Evolutionary conservation across 2,888 invertebrate genomes (phyloP), one percentile per base, ranked within the genome.

Genomic region (Archips crataeganus): DNA sequence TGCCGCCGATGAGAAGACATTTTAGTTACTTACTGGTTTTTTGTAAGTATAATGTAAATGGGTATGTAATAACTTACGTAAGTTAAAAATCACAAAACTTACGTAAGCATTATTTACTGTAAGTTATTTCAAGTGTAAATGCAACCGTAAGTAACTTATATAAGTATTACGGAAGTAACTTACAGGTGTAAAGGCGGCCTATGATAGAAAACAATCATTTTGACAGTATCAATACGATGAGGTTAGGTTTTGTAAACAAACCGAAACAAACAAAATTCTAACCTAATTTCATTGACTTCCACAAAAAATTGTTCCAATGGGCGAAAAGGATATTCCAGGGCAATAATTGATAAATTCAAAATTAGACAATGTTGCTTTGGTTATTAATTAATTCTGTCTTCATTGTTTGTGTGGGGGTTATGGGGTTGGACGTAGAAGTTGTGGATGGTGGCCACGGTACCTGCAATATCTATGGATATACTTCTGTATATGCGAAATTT

Each of bases 401-500:
- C 6, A 11, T 51, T 34, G 8, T 57, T 36, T 36, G 15, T n/a
- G 73, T 76, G 39, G 65, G 71, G 9, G 70, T 74, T 9, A 34
- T 65, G 59, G 74, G 77, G 34, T 51, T 73, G 49, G 71, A 69
- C 6, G 6, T 23, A 9, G 54, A 54, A 23, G 54, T n/a, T n/a
- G n/a, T 54, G 8, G n/a, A 23, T n/a, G 6, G 13, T 2, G 76
- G 77, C 3, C 60, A 77, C 5, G 76, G 66, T 9, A 71, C 80
- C 2, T 85, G 85, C 71, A 80, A 71, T n/a, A 75, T 78, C 0
- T 77, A 80, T 8, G 92, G 90, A 0, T 86, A 88, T 71, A 78
- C 81, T 13, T 73, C 90, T 9, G 75, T 91, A 0, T 79, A 85
- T 62, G 93, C 85, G 0, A 89, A 82, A 73, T 94, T 94, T 69